phyloP scores from a whole-genome alignment of 1,140 invertebrate species.

The Leucophenga varia region DNA sequence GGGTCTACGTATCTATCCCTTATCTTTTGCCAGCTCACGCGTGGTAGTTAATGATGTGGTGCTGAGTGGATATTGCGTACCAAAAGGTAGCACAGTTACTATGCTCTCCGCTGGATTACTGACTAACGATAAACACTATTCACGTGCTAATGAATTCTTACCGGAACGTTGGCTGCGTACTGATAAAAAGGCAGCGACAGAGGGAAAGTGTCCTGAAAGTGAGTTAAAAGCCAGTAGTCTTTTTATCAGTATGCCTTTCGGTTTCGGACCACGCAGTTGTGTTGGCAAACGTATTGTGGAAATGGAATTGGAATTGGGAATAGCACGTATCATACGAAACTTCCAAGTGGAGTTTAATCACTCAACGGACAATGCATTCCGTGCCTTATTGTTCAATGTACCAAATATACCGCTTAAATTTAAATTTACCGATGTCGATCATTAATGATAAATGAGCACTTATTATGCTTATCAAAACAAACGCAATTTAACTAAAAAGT shows the following conservation, averaged over 20 bases:
- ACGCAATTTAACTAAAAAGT: no score
- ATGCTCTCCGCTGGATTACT: conserved; percentile 57
- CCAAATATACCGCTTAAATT: conserved; percentile 19
- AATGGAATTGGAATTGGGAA: conserved; percentile 63
- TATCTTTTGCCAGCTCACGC: conserved; percentile 59
- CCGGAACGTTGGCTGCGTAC: conserved; percentile 63
- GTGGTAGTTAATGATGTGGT: conserved; percentile 59
- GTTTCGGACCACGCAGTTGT: conserved; percentile 60
- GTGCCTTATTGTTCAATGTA: conserved; percentile 8
- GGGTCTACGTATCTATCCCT: conserved; percentile 60
- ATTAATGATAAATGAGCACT: not conserved
- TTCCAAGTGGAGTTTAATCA: conserved; percentile 59
- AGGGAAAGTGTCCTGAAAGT: conserved; percentile 17
- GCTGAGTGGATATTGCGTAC: conserved; percentile 62
- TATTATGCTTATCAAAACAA: no score
- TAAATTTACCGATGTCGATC: conserved; percentile 6
- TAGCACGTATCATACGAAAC: conserved; percentile 61
- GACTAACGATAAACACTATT: conserved; percentile 58
- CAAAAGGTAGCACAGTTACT: conserved; percentile 62
- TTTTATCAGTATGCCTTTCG: conserved; percentile 57
- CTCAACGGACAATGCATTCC: conserved; percentile 11
- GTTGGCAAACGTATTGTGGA: conserved; percentile 67
- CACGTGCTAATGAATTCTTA: conserved; percentile 59
- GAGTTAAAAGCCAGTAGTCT: conserved; percentile 1
- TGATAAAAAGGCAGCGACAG: conserved; percentile 3